Conservation (phyloP, 2,888 invertebrate genomes). For the Drosophila mettleri region DNA sequence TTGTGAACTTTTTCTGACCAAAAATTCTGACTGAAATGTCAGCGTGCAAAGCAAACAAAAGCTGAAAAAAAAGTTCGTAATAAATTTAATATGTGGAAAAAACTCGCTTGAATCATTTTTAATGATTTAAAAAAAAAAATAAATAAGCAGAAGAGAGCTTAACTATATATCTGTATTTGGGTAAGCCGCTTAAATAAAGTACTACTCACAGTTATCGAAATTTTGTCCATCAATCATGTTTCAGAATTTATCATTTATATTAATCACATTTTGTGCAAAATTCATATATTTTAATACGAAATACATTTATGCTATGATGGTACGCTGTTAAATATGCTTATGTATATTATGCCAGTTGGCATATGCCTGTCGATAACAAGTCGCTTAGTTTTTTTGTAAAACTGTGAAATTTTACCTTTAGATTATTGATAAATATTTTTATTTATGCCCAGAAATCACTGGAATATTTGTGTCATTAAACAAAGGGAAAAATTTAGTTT, state of each 20-base stretch:
- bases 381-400: no score
- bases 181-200: background rate
- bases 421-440: no score
- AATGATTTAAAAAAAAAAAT: background rate
- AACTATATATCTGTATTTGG: background rate
- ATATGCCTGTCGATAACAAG: background rate
- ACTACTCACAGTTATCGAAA: background rate
- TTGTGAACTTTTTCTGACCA: conserved; percentile 3
- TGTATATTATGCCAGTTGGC: background rate
- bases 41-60: conserved; percentile 12
- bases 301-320: background rate
- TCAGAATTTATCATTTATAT: background rate
- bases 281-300: background rate
- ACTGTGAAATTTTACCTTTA: no score
- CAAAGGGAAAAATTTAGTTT: no score
- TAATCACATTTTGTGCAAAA: background rate
- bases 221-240: background rate
- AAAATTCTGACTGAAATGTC: conserved; percentile 18
- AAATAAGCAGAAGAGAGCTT: background rate
- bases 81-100: conserved; percentile 24
- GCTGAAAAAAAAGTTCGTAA: conserved; percentile 9
- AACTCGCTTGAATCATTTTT: conserved; percentile 6
- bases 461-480: no score
- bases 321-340: background rate
- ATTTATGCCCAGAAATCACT: no score